Base-by-base conservation (phyloP, 2,113 vertebrate species). In the Lucifuga dentata region DNA sequence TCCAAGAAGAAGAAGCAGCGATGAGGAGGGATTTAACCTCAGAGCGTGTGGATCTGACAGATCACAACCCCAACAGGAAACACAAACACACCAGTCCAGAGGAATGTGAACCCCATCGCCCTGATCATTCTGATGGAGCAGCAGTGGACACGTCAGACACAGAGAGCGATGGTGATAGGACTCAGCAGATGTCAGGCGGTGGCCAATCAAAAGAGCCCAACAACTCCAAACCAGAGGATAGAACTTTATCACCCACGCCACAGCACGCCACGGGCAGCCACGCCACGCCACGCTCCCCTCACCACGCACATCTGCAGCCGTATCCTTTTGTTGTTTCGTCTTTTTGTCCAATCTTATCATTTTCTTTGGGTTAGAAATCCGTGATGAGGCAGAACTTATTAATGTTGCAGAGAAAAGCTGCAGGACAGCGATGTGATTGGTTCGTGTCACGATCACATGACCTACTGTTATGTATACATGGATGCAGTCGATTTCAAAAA, bases 311-410 rank as follows among this genome's bases (percentile, higher is more conserved):
- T 1, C 67, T 58, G 8, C 51, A 83, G 20, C 46, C 80, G 96
- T 99, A 99, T 99, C 97, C 95, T 98, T 92, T 20, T 44, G 11
- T 46, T 68, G 40, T 16, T 12, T 36, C 41, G 20, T 8, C 11
- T 51, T 13, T 57, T 1, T 4, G 6, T 1, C n/a, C 40, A 1
- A 13, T 58, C 8, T 15, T 41, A 36, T 40, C 1, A 16, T 51
- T 61, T 24, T 1, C 3, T 49, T 43, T 8, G 6, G 38, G n/a
- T n/a, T n/a, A n/a, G n/a, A n/a, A n/a, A n/a, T n/a, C n/a, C n/a
- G n/a, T n/a, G n/a, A n/a, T n/a, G n/a, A n/a, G n/a, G n/a, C n/a
- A n/a, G n/a, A n/a, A n/a, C n/a, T n/a, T n/a, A n/a, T n/a, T n/a
- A n/a, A n/a, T n/a, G n/a, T n/a, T n/a, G n/a, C n/a, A n/a, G n/a